phyloP scores from a whole-genome alignment of 2,797 vertebrate species.

The Channa striata region DNA sequence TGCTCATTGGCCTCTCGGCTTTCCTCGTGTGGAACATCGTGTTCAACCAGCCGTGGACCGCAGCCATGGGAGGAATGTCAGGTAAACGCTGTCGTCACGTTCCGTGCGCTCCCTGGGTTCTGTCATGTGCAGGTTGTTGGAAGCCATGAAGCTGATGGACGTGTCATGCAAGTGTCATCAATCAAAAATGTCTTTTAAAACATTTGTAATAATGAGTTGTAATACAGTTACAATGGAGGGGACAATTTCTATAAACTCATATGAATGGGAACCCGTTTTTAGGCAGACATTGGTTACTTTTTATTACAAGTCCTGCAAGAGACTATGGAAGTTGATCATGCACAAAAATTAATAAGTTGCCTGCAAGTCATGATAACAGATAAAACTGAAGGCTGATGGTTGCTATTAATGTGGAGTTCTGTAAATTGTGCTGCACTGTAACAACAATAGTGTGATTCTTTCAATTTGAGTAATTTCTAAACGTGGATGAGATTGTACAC shows the following conservation, averaged over 20 bases:
- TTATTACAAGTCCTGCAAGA: too few species aligned
- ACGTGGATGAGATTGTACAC: background rate
- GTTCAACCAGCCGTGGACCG: slow-evolving; percentile 90
- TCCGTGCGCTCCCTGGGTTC: background rate
- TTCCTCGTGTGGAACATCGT: slow-evolving; percentile 91
- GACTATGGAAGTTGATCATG: too few species aligned
- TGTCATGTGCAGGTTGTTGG: too few species aligned
- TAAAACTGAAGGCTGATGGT: background rate
- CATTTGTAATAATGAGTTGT: too few species aligned
- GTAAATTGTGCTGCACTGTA: background rate
- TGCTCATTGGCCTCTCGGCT: slow-evolving; percentile 85
- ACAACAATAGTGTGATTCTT: background rate
- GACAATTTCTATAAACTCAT: too few species aligned
- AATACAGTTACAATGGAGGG: too few species aligned
- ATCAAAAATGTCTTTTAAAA: too few species aligned
- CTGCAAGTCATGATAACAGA: background rate
- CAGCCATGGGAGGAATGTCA: slow-evolving; percentile 92
- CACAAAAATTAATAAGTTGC: background rate
- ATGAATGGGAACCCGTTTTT: too few species aligned
- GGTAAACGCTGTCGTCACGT: slow-evolving; percentile 76
- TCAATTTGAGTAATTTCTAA: background rate
- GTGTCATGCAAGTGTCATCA: too few species aligned
- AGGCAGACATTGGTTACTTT: too few species aligned
- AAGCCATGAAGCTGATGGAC: too few species aligned
- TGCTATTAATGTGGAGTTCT: background rate